These are phyloP conservation scores for Deladenus siricidicola DNA, from an alignment of 2,888 invertebrate species.

Conservation along the genomic window DNA sequence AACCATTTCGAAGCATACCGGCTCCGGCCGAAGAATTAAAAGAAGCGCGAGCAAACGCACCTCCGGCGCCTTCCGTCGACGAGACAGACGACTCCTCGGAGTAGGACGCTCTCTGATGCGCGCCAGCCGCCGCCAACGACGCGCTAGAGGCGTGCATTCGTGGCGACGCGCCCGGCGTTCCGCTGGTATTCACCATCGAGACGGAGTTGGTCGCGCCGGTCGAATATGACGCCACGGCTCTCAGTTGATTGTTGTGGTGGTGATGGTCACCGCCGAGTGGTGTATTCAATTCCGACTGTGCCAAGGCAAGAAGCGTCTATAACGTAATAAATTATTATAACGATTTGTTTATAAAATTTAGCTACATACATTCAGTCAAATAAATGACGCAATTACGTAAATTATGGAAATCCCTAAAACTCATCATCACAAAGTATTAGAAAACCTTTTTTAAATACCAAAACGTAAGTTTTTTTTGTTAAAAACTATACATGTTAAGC, in stretches of 20 bases:
- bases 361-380: too few relatives aligned
- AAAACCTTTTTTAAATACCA: too few relatives aligned
- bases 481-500: too few relatives aligned
- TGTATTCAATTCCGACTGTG: constrained; percentile 25
- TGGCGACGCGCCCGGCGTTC: constrained; percentile 15
- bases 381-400: too few relatives aligned
- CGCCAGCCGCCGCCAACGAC: constrained; percentile 2
- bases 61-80: constrained; percentile 15
- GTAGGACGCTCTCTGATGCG: constrained; percentile 12
- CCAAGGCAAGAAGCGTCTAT: constrained; percentile 18
- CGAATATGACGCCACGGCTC: too few relatives aligned
- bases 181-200: background rate
- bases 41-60: background rate
- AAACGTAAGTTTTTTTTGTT: too few relatives aligned
- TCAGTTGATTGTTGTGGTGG: constrained; percentile 3
- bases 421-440: too few relatives aligned
- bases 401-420: too few relatives aligned
- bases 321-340: too few relatives aligned
- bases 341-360: too few relatives aligned
- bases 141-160: constrained; percentile 1
- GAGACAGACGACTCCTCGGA: constrained; percentile 20
- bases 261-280: constrained; percentile 15
- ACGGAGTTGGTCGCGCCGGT: too few relatives aligned
- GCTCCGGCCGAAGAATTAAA: background rate
- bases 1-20: too few relatives aligned